These are phyloP conservation scores for Drosophila infuscata DNA, from an alignment of 2,888 invertebrate genomes.

Conservation along the genomic window DNA sequence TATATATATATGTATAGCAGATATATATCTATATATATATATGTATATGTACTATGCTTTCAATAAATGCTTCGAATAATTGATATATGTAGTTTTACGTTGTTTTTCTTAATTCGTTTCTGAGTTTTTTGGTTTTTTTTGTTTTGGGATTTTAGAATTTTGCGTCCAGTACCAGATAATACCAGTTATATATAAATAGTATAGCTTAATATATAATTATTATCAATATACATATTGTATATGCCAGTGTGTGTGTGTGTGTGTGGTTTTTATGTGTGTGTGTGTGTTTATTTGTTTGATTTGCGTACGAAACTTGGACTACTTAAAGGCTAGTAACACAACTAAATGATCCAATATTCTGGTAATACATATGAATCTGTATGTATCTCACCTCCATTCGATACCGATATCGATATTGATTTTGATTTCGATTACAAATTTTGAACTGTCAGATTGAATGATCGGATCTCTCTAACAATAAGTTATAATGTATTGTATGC, in stretches of 20 bases:
- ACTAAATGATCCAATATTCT: conserved; percentile 78
- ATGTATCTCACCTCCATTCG: conserved; percentile 1
- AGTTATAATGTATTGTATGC: conserved; percentile 28
- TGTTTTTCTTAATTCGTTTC: conserved; percentile 26
- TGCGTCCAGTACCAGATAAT: conserved; percentile 46
- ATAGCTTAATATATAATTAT: conserved; percentile 76
- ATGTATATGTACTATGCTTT: conserved; percentile 52
- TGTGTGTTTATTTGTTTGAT: conserved; percentile 15
- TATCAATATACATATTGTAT: conserved; percentile 82
- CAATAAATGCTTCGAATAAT: conserved; percentile 84
- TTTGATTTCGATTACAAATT: background rate
- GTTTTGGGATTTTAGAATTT: conserved; percentile 44
- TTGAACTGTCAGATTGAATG: conserved; percentile 4
- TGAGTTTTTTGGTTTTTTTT: background rate
- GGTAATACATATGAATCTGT: conserved; percentile 36
- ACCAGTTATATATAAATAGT: conserved; percentile 51
- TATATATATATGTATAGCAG: conserved; percentile 24
- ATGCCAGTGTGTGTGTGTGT: conserved; percentile 53
- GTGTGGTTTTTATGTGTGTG: conserved; percentile 2
- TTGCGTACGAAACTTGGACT: conserved; percentile 79
- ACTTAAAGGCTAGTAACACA: conserved; percentile 82
- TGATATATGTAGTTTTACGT: conserved; percentile 80
- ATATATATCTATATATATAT: conserved; percentile 27
- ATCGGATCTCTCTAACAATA: conserved; percentile 33
- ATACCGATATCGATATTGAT: background rate